phyloP scores from a whole-genome alignment of 2,113 vertebrate genomes.

The Arothron firmamentum region DNA sequence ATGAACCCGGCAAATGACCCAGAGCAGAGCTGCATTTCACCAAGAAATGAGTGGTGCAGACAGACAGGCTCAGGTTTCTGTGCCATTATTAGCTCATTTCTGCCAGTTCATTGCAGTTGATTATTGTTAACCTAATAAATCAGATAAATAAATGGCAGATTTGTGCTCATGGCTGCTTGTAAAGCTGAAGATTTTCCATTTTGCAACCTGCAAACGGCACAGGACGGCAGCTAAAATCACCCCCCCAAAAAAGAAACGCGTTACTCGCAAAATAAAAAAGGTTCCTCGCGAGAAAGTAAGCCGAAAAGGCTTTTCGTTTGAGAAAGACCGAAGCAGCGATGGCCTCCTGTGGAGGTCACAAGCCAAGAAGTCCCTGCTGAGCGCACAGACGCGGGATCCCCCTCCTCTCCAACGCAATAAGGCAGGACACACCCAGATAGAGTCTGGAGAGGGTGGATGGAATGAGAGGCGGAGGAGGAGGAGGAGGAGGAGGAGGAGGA shows the following conservation, averaged over 20 bases:
- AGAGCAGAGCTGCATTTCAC: background rate
- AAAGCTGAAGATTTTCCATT: background rate
- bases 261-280: no score
- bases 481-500: slow-evolving; percentile 1
- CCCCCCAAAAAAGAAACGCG: no score
- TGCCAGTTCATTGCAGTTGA: no score
- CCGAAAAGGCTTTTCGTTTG: background rate
- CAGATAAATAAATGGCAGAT: background rate
- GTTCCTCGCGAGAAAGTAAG: no score
- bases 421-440: slow-evolving; percentile 71
- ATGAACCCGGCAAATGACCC: no score
- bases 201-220: background rate
- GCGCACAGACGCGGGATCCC: slow-evolving; percentile 70
- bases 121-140: background rate
- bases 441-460: slow-evolving; percentile 39
- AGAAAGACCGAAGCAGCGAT: slow-evolving; percentile 33
- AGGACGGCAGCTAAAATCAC: no score
- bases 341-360: slow-evolving; percentile 67
- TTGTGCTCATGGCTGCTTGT: background rate
- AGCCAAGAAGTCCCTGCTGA: slow-evolving; percentile 48
- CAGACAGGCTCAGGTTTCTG: background rate
- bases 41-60: no score
- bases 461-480: slow-evolving; percentile 31
- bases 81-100: background rate
- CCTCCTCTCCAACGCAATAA: slow-evolving; percentile 64